Percentiles rank a stretch among this genome's conserved stretches.
phyloP scores from a whole-genome alignment of 2,113 vertebrate genomes.

The Labeo catla region DNA sequence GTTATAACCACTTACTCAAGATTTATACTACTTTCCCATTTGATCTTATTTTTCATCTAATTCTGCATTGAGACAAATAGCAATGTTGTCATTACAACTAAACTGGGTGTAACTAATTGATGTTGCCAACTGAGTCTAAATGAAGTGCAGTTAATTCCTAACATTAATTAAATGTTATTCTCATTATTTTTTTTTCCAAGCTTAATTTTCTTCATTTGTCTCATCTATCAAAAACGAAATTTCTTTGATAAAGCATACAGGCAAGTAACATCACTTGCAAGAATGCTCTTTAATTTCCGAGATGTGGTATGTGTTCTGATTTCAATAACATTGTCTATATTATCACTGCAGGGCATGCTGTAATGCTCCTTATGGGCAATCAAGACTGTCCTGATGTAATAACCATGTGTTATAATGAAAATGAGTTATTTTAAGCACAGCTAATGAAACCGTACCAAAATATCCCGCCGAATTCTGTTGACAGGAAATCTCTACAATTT shows the following conservation, averaged over 20 bases:
- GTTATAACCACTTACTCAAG: background rate
- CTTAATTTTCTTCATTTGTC: slow-evolving; percentile 38
- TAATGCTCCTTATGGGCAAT: slow-evolving; percentile 46
- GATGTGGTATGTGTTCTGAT: slow-evolving; percentile 38
- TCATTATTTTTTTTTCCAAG: slow-evolving; percentile 20
- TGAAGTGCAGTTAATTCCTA: slow-evolving; percentile 15
- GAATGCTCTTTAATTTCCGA: slow-evolving; percentile 23
- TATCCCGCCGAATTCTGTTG: slow-evolving; percentile 40
- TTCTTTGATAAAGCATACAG: slow-evolving; percentile 23
- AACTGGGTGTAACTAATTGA: slow-evolving; percentile 41
- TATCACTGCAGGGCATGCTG: slow-evolving; percentile 38
- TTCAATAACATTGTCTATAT: slow-evolving; percentile 40
- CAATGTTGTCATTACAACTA: slow-evolving; percentile 27
- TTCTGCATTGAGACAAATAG: slow-evolving; percentile 14
- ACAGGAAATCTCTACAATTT: slow-evolving; percentile 44
- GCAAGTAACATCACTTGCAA: slow-evolving; percentile 31
- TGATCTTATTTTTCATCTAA: slow-evolving; percentile 25
- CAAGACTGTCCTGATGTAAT: slow-evolving; percentile 42
- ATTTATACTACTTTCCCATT: slow-evolving; percentile 11
- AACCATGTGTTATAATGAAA: slow-evolving; percentile 44
- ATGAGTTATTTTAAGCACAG: slow-evolving; percentile 43
- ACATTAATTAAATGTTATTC: slow-evolving; percentile 44
- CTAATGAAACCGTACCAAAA: slow-evolving; percentile 47
- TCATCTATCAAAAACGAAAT: slow-evolving; percentile 26
- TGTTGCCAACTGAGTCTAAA: slow-evolving; percentile 32